phyloP scores from a whole-genome alignment of 2,888 invertebrate species.

The Mechanitis mazaeus region DNA sequence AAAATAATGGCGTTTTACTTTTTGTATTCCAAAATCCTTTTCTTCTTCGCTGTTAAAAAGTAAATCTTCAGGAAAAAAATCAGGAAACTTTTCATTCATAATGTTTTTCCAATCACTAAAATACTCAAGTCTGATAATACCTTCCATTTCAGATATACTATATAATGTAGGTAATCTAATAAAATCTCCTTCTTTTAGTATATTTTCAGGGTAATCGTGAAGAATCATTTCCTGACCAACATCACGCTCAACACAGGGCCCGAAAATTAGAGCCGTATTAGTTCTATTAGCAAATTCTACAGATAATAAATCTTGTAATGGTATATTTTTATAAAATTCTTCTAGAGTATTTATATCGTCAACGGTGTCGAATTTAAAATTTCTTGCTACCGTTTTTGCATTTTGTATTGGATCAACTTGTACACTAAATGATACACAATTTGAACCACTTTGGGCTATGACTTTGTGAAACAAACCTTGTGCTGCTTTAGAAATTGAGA shows the following conservation, averaged over 20 bases:
- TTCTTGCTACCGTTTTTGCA: conserved; percentile 40
- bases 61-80: conserved; percentile 44
- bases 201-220: conserved; percentile 37
- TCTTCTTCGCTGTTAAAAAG: conserved; percentile 37
- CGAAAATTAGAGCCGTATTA: conserved; percentile 30
- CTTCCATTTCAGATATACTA: conserved; percentile 42
- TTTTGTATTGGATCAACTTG: conserved; percentile 43
- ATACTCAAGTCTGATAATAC: conserved; percentile 23
- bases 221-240: conserved; percentile 35
- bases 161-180: conserved; percentile 39
- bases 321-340: conserved; percentile 41
- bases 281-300: conserved; percentile 20
- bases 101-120: conserved; percentile 36
- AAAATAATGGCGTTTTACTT: conserved; percentile 37
- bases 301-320: conserved; percentile 33
- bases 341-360: conserved; percentile 40
- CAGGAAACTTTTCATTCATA: conserved; percentile 45
- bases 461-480: conserved; percentile 46
- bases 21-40: conserved; percentile 36
- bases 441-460: conserved; percentile 45
- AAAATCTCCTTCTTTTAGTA: conserved; percentile 37
- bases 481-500: conserved; percentile 41
- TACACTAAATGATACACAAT: conserved; percentile 32
- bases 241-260: conserved; percentile 38
- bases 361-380: conserved; percentile 34